These are phyloP conservation scores for Amniataba percoides DNA, from an alignment of 2,797 vertebrate species.

Conservation along the genomic window DNA sequence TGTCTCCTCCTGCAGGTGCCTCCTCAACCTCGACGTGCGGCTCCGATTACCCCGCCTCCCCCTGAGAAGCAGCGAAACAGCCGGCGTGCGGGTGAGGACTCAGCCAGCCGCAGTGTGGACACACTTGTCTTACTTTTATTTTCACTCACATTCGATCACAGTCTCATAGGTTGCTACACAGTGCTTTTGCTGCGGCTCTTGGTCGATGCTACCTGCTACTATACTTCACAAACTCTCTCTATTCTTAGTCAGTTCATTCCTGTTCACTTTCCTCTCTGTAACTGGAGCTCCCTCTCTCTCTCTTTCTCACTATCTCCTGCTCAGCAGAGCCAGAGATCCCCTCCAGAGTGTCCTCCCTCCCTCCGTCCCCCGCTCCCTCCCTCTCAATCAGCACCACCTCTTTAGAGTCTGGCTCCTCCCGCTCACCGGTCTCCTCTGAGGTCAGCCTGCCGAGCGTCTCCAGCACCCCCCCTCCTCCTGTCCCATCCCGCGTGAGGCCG, in stretches of 20 bases:
- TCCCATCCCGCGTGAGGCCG: conserved; percentile 91
- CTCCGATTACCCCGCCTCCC: conserved; percentile 91
- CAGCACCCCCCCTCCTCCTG: conserved; percentile 91
- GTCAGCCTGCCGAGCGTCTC: conserved; percentile 89
- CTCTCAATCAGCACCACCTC: conserved; percentile 91
- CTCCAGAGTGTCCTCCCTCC: conserved; percentile 78
- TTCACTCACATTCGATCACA: background rate
- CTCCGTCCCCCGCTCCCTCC: conserved; percentile 86
- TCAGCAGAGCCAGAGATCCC: conserved; percentile 80
- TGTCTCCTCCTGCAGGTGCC: conserved; percentile 84
- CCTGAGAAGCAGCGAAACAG: conserved; percentile 90
- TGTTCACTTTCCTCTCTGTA: conserved; percentile 59
- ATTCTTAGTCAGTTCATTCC: conserved; percentile 72
- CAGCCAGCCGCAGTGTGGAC: background rate
- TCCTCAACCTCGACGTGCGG: conserved; percentile 89
- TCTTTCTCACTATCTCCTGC: conserved; percentile 21
- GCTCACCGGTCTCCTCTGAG: conserved; percentile 87
- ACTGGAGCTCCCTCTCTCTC: conserved; percentile 58
- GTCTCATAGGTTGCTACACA: background rate
- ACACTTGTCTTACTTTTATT: background rate
- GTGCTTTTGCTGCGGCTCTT: conserved; percentile 23
- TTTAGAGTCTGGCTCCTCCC: conserved; percentile 89
- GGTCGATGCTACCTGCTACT: conserved; percentile 46
- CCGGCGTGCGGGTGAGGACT: conserved; percentile 76
- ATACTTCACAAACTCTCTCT: conserved; percentile 58